Conservation (phyloP, 2,888 invertebrate genomes). For the Acanthosepion lycidas region DNA sequence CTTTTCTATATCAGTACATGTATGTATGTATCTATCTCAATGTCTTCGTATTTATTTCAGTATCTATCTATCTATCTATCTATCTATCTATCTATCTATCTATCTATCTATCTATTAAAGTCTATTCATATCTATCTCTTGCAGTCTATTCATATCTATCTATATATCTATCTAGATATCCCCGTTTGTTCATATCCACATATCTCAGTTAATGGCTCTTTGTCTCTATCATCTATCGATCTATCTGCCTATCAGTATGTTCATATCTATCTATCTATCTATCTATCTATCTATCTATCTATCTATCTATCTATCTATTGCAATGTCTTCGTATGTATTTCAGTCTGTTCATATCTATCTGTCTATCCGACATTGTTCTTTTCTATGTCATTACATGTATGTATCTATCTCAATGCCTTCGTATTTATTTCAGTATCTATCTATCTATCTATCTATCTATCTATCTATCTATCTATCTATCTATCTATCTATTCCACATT, state of each 20-base stretch:
- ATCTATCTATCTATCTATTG: not conserved
- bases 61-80: not conserved
- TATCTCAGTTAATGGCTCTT: rapidly evolving
- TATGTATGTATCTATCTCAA: too few relatives aligned
- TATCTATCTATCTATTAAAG: not conserved
- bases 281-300: too few relatives aligned
- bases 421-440: not conserved
- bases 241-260: too few relatives aligned
- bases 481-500: not conserved
- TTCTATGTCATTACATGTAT: too few relatives aligned
- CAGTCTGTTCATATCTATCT: not conserved
- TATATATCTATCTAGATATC: not conserved
- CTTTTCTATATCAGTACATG: too few relatives aligned
- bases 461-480: not conserved
- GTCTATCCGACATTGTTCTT: too few relatives aligned
- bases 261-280: not conserved
- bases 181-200: rapidly evolving
- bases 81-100: not conserved
- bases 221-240: not conserved
- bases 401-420: not conserved
- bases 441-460: not conserved
- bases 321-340: too few relatives aligned
- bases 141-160: too few relatives aligned
- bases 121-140: not conserved
- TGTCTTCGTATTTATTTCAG: too few relatives aligned